Evolutionary conservation across 2,113 vertebrate species (phyloP).

Genomic region (Neopipo cinnamomea): DNA sequence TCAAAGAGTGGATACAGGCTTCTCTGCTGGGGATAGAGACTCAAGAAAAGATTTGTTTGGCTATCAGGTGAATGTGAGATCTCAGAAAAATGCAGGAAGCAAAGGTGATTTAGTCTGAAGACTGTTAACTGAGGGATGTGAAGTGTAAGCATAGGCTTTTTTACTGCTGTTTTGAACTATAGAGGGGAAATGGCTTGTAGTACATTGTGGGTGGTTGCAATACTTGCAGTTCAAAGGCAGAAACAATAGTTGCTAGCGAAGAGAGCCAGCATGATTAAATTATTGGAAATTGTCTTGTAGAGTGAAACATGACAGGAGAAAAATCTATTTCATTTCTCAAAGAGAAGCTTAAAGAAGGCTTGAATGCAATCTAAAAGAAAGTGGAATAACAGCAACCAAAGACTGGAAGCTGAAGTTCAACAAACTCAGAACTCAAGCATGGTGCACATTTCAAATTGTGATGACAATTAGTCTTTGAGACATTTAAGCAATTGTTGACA

Average conservation of each 20-base stretch:
- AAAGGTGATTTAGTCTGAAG: neutral
- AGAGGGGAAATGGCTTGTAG: neutral
- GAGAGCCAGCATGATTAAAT: neutral
- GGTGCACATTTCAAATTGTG: neutral
- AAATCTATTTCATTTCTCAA: neutral
- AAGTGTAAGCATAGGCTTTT: neutral
- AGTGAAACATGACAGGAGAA: neutral
- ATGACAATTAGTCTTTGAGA: neutral
- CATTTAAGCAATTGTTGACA: neutral
- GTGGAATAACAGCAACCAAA: neutral
- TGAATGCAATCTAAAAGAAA: neutral
- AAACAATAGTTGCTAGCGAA: neutral
- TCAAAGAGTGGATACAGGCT: neutral
- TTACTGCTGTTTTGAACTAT: neutral
- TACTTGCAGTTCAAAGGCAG: neutral
- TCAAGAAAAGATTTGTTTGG: neutral
- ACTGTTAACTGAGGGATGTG: neutral
- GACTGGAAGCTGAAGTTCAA: neutral
- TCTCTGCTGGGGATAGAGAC: neutral
- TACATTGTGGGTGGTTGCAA: neutral
- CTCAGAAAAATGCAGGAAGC: neutral
- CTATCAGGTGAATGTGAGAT: neutral
- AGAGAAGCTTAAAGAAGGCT: neutral
- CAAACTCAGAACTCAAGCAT: neutral
- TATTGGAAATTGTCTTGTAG: neutral